Evolutionary conservation across 64 coral and sea anemone species (phyloP), one percentile per base, ranked within the genome.

Genomic region (Porites lutea): DNA sequence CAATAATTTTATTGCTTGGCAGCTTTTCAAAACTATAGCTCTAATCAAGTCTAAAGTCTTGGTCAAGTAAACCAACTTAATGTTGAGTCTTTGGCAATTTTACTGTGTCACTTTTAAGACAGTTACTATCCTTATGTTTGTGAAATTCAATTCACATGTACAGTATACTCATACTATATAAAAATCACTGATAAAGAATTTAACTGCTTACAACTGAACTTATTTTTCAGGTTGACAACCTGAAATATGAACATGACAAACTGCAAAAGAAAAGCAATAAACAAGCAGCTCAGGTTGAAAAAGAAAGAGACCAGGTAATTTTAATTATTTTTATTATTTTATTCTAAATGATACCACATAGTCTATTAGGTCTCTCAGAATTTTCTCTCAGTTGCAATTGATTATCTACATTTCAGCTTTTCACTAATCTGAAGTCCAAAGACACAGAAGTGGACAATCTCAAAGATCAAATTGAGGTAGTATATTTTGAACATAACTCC

Each of bases 181-280:
- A 52, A 8, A 13, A 52, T 52, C 52, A 50, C 13, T 52, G 3
- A 3, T n/a, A n/a, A 4, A 7, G 8, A 27, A 3, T 43, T 20
- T 9, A 3, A 2, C 13, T 8, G 21, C 8, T 48, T 2, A 9
- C 19, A 47, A 65, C 44, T 65, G 10, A 54, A 66, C 74, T 48
- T 14, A 37, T 55, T 70, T 45, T 21, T n/a, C 8, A 96, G 94
- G 94, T 96, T 20, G 94, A 92, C 15, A 93, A 93, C 51, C 55
- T 96, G 50, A 96, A 96, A 57, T 81, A 87, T 79, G 95, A 96
- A 23, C 91, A 96, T 61, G 95, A 96, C 54, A 96, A 96, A 76
- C 82, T 96, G 7, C 87, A 96, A 59, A 96, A 93, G 75, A 96
- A 89, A 51, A 87, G 80, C 79, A 60, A 37, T 23, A 96, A 96